Evolutionary conservation across 2,888 invertebrate genomes (phyloP).

Genomic region (Pristionchus maxplancki): DNA sequence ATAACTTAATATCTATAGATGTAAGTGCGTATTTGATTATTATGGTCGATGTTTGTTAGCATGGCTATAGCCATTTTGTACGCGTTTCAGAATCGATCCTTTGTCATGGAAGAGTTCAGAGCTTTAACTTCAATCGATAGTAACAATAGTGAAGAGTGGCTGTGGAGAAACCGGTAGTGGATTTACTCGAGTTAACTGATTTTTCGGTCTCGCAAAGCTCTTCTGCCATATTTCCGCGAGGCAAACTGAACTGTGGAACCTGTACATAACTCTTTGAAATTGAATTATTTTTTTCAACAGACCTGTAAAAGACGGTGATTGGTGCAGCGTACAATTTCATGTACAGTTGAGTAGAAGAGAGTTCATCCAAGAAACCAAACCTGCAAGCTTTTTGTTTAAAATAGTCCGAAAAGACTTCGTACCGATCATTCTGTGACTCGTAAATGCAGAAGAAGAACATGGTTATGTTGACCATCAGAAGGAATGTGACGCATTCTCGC

Average conservation of each 20-base stretch:
- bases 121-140: not conserved
- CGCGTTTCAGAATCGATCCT: too few species aligned
- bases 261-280: not conserved
- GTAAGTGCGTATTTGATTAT: too few species aligned
- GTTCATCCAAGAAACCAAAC: not conserved
- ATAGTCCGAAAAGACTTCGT: accelerated
- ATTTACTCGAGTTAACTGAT: not conserved
- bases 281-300: too few species aligned
- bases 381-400: not conserved
- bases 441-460: conserved; percentile 46
- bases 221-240: conserved; percentile 28
- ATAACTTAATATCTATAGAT: too few species aligned
- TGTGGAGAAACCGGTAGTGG: not conserved
- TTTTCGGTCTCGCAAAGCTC: not conserved
- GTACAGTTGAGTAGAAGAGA: not conserved
- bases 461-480: conserved; percentile 9
- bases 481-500: conserved; percentile 31
- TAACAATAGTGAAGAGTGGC: not conserved
- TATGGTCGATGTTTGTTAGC: too few species aligned
- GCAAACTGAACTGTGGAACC: not conserved
- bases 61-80: too few species aligned
- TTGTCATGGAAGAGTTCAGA: too few species aligned
- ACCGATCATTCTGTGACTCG: conserved; percentile 43
- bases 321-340: conserved; percentile 30
- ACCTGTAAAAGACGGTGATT: conserved; percentile 35